These are phyloP conservation scores for Scarus forsteni DNA, from an alignment of 2,797 vertebrate species.

Conservation along the genomic window DNA sequence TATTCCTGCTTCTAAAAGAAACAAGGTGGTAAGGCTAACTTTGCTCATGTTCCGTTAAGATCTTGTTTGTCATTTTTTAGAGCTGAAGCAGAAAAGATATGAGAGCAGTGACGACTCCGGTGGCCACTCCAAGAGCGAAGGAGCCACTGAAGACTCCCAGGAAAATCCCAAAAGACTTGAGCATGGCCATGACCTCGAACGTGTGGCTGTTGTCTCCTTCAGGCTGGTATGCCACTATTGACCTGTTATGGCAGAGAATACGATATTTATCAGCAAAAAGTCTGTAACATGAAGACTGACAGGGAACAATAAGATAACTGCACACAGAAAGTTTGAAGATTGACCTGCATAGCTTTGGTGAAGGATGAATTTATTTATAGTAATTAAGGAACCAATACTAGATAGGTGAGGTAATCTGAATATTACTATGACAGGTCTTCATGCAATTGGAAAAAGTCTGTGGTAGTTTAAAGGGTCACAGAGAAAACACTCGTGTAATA, in stretches of 20 bases:
- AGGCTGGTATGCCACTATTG: conserved; percentile 96
- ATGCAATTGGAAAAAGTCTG: too few relatives aligned
- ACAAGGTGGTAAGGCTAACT: too few relatives aligned
- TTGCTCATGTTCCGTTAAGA: too few relatives aligned
- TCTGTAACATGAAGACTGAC: not conserved
- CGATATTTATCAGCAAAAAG: too few relatives aligned
- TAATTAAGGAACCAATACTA: too few relatives aligned
- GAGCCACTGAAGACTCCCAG: conserved; percentile 98
- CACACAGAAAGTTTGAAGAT: not conserved
- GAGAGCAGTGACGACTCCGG: conserved; percentile 94
- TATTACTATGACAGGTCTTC: too few relatives aligned
- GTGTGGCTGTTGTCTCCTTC: conserved; percentile 95
- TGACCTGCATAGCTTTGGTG: too few relatives aligned
- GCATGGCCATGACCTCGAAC: conserved; percentile 93
- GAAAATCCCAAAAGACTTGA: conserved; percentile 96
- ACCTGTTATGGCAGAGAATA: conserved; percentile 79
- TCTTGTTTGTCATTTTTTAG: too few relatives aligned
- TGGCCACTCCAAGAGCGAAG: conserved; percentile 95
- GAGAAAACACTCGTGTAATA: not conserved
- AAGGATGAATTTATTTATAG: too few relatives aligned
- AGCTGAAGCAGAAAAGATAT: conserved; percentile 88
- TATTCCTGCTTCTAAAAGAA: too few relatives aligned
- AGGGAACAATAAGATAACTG: not conserved
- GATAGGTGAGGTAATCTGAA: too few relatives aligned
- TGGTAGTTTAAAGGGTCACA: not conserved